phyloP scores from a whole-genome alignment of 2,888 invertebrate species.

The Danaus chrysippus region DNA sequence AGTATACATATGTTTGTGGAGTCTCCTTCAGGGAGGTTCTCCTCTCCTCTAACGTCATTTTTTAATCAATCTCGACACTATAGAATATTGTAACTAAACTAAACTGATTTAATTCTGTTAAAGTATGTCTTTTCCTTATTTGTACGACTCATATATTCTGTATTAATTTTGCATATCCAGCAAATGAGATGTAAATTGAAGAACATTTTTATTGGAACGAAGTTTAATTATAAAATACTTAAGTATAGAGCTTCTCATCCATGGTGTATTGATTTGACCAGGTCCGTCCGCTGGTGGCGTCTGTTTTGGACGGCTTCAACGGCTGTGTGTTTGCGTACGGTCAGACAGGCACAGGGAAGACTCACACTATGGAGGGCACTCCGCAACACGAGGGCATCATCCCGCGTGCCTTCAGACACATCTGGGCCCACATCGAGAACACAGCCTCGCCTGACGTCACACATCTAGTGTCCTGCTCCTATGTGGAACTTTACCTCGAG shows the following conservation, averaged over 20 bases:
- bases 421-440: conserved; percentile 94
- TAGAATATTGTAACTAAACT: neutral
- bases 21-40: neutral
- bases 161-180: neutral
- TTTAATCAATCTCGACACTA: neutral
- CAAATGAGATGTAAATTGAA: too few species aligned
- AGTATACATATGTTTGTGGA: too few species aligned
- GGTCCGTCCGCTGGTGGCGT: conserved; percentile 94
- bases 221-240: too few species aligned
- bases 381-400: conserved; percentile 89
- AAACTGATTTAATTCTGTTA: neutral
- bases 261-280: conserved; percentile 31
- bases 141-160: neutral
- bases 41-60: neutral
- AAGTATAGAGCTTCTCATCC: too few species aligned
- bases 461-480: conserved; percentile 97
- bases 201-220: too few species aligned
- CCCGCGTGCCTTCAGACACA: conserved; percentile 97
- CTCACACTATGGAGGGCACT: conserved; percentile 87
- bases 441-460: conserved; percentile 93
- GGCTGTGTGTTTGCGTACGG: conserved; percentile 99
- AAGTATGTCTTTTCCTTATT: neutral
- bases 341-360: conserved; percentile 97
- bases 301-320: conserved; percentile 98
- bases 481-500: conserved; percentile 98